Percentiles rank a stretch among this genome's conserved stretches.
phyloP scores from a whole-genome alignment of 2,888 invertebrate genomes.

The Parnassius mnemosyne region DNA sequence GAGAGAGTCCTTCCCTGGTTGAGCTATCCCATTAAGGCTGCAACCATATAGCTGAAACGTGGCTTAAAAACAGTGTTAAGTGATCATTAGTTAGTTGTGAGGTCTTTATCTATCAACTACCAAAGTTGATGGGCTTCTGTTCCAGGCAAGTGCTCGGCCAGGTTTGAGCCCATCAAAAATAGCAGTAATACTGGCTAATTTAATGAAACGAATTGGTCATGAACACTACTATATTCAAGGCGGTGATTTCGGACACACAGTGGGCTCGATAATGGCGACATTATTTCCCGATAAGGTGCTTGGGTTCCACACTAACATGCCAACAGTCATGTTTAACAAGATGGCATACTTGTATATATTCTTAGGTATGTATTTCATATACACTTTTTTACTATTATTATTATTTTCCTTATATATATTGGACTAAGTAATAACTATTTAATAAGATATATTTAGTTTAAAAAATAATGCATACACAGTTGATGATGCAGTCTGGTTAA shows the following conservation, averaged over 20 bases:
- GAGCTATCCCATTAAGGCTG: no score
- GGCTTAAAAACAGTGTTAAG: no score
- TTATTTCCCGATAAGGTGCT: conserved; percentile 79
- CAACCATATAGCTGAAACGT: no score
- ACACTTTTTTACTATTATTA: no score
- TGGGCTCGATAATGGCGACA: conserved; percentile 81
- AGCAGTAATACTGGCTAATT: conserved; percentile 81
- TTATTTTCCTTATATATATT: no score
- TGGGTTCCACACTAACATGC: conserved; percentile 83
- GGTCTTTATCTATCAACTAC: no score
- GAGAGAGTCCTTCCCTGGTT: no score
- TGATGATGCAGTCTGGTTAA: no score
- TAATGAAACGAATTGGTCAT: conserved; percentile 85
- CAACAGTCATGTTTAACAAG: conserved; percentile 48
- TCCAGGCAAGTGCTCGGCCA: conserved; percentile 70
- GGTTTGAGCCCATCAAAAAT: conserved; percentile 81
- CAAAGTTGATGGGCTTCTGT: neutral
- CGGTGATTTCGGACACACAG: conserved; percentile 85
- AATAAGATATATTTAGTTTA: no score
- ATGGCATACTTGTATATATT: conserved; percentile 49
- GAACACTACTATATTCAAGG: conserved; percentile 85
- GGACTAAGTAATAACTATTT: no score
- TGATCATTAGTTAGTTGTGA: no score
- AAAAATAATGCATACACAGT: no score
- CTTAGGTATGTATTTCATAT: conserved; percentile 45